Conservation (phyloP, 2,113 vertebrate genomes). For the Helogale parvula region DNA sequence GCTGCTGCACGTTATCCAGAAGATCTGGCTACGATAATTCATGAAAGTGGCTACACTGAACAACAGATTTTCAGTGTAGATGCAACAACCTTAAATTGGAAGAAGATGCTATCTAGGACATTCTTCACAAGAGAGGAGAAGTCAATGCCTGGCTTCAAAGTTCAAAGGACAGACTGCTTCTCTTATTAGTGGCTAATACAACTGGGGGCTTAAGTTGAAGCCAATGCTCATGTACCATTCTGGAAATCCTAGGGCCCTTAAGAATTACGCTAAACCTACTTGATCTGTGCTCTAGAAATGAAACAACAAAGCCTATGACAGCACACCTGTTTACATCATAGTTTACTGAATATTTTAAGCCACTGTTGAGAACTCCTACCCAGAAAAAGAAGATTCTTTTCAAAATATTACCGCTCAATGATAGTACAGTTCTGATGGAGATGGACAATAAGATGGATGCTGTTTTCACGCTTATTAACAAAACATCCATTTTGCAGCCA, state of each 20-base stretch:
- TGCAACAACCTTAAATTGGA: background rate
- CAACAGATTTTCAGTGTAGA: background rate
- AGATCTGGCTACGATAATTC: background rate
- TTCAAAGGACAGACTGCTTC: background rate
- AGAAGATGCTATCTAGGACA: background rate
- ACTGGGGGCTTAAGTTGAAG: background rate
- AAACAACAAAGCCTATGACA: background rate
- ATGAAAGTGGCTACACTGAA: background rate
- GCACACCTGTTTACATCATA: background rate
- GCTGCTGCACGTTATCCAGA: background rate
- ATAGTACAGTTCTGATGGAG: background rate
- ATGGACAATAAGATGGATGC: background rate
- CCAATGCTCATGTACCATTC: background rate
- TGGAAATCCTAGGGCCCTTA: background rate
- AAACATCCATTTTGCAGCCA: background rate
- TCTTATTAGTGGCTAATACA: background rate
- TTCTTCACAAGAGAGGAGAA: background rate
- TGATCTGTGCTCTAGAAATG: background rate
- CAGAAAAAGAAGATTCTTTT: background rate
- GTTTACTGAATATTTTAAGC: background rate
- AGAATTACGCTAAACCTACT: background rate
- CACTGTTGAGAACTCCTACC: background rate
- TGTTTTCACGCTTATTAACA: background rate
- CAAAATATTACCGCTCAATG: background rate
- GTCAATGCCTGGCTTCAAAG: background rate